Base-by-base conservation (phyloP, 2,888 invertebrate species). In the Drosophila prolongata region DNA sequence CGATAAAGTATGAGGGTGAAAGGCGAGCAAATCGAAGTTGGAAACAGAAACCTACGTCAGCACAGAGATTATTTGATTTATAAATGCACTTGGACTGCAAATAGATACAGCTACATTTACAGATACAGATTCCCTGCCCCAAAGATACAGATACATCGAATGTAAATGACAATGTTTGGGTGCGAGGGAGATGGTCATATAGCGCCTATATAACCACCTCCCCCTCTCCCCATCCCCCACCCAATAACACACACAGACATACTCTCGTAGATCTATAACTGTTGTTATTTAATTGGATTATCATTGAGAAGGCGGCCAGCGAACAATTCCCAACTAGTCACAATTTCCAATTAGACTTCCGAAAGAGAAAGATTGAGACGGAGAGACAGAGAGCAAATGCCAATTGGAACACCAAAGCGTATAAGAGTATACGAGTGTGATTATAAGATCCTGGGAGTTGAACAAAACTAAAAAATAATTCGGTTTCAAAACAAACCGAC, bases 241-340 rank as follows among this genome's bases (percentile, higher is more conserved):
- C 30, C 24, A 24, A 3, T 4, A 9, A n/a, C 44, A 42, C 19
- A 11, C n/a, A 11, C n/a, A 14, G 42, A 52, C 42, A 35, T 34
- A 47, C 47, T 13, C 6, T 53, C n/a, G n/a, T 30, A 16, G 34
- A 54, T 44, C 53, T 54, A 44, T 43, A 66, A 66, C 66, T 66
- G 66, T 66, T 65, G 65, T 38, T 65, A 38, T 54, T 66, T 46
- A 54, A 66, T 66, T 65, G 44, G 44, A 66, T 66, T 66, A 66
- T 66, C 66, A 66, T 44, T 66, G 66, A 46, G 38, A 50, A 61
- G 37, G 61, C 38, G 14, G 46, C 38, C 38, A 59, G 57, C 56
- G 42, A 59, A 24, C 43, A 30, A 52, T 62, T 62, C 30, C 11
- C 37, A 43, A 44, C 42, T 52, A 65, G 35, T 52, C 64, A 52